A percentile compares a stretch with the other conserved stretches of the same genome.
Conservation (phyloP, 2,113 vertebrate species). For the Lepisosteus oculatus region DNA sequence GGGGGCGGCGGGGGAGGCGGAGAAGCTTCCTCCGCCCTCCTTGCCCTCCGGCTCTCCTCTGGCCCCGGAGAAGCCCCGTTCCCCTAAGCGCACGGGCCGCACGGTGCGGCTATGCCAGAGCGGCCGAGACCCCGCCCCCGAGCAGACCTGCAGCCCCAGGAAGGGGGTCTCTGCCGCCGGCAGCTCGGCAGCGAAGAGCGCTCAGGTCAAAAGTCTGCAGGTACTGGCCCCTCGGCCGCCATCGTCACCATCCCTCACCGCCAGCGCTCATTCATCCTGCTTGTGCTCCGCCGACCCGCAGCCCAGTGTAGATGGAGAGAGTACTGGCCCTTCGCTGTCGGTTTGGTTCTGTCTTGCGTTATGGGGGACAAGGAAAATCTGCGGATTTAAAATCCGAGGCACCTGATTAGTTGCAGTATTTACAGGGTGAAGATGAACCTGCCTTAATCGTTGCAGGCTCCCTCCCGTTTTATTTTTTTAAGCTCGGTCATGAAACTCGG, state of each 20-base stretch:
- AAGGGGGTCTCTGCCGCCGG: conserved; percentile 64
- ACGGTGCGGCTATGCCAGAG: conserved; percentile 72
- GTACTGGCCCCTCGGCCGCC: conserved; percentile 60
- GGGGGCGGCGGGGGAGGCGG: conserved; percentile 49
- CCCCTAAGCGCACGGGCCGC: conserved; percentile 82
- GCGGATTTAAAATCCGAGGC: not conserved
- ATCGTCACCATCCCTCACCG: conserved; percentile 30
- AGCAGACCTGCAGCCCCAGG: conserved; percentile 70
- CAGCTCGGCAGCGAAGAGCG: conserved; percentile 64
- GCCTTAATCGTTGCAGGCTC: too few relatives aligned
- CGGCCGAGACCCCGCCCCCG: conserved; percentile 68
- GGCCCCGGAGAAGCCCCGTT: conserved; percentile 79
- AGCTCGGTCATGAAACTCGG: too few relatives aligned
- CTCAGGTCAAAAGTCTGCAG: conserved; percentile 85
- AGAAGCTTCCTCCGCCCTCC: conserved; percentile 18
- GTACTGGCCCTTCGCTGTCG: conserved; percentile 23
- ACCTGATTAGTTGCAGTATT: not conserved
- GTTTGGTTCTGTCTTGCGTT: conserved; percentile 5
- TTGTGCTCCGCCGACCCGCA: not conserved
- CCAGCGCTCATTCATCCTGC: conserved; percentile 16
- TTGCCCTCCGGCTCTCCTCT: conserved; percentile 53
- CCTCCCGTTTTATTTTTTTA: too few relatives aligned
- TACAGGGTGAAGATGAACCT: too few relatives aligned
- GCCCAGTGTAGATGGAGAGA: not conserved
- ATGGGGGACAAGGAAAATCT: conserved; percentile 7